These are phyloP conservation scores for Desmophyllum pertusum DNA, from an alignment of 92 coral and sea anemone genomes.

Conservation along the genomic window DNA sequence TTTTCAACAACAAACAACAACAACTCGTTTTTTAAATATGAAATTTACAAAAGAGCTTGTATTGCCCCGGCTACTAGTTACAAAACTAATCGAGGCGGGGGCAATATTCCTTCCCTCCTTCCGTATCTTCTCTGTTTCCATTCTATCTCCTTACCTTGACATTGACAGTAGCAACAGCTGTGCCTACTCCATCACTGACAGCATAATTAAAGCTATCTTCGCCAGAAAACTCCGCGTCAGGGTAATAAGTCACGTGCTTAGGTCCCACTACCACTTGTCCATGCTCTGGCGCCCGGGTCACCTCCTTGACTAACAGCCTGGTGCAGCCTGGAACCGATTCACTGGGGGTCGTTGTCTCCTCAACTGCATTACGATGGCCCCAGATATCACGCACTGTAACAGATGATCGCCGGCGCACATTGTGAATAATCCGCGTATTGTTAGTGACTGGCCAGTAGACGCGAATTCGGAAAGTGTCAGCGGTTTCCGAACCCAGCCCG, in stretches of 20 bases:
- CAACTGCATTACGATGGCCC: conserved; percentile 83
- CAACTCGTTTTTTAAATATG: too few relatives aligned
- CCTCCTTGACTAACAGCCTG: conserved; percentile 78
- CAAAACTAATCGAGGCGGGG: too few relatives aligned
- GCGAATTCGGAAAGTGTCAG: conserved; percentile 76
- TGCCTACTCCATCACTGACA: conserved; percentile 85
- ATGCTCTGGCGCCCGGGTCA: conserved; percentile 74
- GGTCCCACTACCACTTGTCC: conserved; percentile 88
- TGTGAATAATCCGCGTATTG: conserved; percentile 90
- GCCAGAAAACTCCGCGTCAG: conserved; percentile 83
- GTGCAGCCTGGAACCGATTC: conserved; percentile 85
- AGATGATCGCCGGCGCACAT: conserved; percentile 84
- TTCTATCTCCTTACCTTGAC: conserved; percentile 72
- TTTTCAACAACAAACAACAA: too few relatives aligned
- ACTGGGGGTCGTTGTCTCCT: conserved; percentile 80
- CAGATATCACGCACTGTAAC: conserved; percentile 82
- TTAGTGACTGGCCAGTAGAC: conserved; percentile 96
- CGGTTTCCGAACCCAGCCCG: conserved; percentile 89
- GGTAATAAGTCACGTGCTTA: conserved; percentile 95
- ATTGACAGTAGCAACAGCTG: conserved; percentile 84
- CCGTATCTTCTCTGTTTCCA: not conserved
- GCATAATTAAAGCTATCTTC: conserved; percentile 88
- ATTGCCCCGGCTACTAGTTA: too few relatives aligned
- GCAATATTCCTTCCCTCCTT: too few relatives aligned
- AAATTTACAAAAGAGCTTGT: too few relatives aligned